Conservation (phyloP, 2,797 vertebrate genomes). For the Selene dorsalis region DNA sequence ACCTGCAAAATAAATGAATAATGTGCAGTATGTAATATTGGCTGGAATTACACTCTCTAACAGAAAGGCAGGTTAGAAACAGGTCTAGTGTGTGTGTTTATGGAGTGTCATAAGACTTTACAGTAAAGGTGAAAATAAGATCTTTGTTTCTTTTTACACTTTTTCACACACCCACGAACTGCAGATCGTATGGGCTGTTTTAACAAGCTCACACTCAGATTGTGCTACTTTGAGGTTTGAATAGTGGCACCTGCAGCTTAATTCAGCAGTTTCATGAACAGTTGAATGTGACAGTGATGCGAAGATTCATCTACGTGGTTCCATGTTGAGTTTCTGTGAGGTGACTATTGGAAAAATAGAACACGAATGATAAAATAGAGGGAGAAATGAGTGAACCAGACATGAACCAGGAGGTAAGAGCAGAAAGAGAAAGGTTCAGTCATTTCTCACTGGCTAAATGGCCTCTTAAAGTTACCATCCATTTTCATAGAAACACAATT, state of each 20-base stretch:
- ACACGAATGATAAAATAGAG: not conserved
- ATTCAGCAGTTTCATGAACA: not conserved
- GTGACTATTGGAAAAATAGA: not conserved
- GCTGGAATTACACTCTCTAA: not conserved
- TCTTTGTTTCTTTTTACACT: not conserved
- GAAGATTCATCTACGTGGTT: not conserved
- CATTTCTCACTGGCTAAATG: not conserved
- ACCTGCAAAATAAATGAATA: conserved; percentile 81
- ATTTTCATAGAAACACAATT: not conserved
- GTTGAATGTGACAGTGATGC: conserved; percentile 1
- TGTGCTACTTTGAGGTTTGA: not conserved
- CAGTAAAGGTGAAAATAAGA: not conserved
- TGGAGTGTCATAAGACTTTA: not conserved
- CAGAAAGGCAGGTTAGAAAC: not conserved
- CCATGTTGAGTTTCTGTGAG: not conserved
- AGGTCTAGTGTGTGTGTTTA: not conserved
- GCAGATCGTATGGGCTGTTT: not conserved
- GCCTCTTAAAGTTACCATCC: not conserved
- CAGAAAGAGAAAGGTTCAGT: not conserved
- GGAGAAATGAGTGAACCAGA: not conserved
- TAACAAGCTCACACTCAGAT: conserved; percentile 19
- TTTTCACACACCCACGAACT: not conserved
- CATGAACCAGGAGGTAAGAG: not conserved
- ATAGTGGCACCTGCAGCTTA: not conserved
- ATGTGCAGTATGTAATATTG: not conserved